Percentiles rank a stretch among this genome's conserved stretches.
These are phyloP conservation scores for Microplitis manilae DNA, from an alignment of 2,888 invertebrate genomes.

Conservation along the genomic window DNA sequence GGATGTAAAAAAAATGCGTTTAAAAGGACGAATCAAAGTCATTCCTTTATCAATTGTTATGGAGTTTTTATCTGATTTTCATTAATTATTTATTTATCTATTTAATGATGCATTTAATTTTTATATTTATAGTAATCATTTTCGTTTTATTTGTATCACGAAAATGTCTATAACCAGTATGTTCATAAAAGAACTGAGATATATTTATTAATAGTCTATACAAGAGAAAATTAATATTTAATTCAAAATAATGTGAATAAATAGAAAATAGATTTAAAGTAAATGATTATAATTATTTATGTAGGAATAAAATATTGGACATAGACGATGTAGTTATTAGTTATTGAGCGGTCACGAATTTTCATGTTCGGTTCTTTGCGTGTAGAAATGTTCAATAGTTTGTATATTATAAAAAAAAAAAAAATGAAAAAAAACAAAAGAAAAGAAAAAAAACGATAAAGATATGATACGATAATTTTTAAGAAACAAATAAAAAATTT, in stretches of 20 bases:
- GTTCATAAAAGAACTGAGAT: conserved; percentile 64
- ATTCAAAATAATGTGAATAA: conserved; percentile 39
- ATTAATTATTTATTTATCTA: conserved; percentile 27
- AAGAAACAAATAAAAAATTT: conserved; percentile 54
- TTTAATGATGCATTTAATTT: conserved; percentile 56
- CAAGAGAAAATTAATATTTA: conserved; percentile 23
- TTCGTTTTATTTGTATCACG: conserved; percentile 39
- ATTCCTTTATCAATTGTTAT: conserved; percentile 39
- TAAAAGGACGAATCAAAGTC: conserved; percentile 61
- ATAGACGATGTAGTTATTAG: conserved; percentile 27
- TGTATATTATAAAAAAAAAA: conserved; percentile 45
- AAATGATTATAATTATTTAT: conserved; percentile 18
- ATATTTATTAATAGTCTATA: conserved; percentile 57
- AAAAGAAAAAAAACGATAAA: conserved; percentile 32
- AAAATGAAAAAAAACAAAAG: too few relatives aligned
- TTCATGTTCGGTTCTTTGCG: conserved; percentile 15
- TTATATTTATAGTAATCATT: conserved; percentile 57
- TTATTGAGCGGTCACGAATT: conserved; percentile 14
- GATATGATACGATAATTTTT: conserved; percentile 14
- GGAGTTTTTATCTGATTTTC: conserved; percentile 35
- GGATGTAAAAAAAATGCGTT: conserved; percentile 25
- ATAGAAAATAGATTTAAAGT: background rate
- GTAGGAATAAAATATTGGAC: conserved; percentile 5
- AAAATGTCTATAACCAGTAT: conserved; percentile 43
- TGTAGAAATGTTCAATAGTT: conserved; percentile 42